These are phyloP conservation scores for Drosophila triauraria DNA, from an alignment of 1,140 invertebrate genomes.

Conservation along the genomic window DNA sequence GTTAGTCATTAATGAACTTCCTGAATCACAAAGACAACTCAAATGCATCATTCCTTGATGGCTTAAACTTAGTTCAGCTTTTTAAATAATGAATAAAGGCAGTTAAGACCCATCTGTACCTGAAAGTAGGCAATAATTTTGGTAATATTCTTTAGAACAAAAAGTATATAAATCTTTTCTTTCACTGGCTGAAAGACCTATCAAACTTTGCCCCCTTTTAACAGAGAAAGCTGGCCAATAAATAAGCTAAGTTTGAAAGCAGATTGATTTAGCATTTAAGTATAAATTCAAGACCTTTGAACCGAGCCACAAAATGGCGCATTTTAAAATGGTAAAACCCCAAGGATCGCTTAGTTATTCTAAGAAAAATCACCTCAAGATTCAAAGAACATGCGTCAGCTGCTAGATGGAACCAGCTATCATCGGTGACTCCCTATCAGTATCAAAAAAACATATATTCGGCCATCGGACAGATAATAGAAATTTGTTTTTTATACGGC, in stretches of 20 bases:
- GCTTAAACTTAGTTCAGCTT: no score
- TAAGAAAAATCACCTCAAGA: conserved; percentile 1
- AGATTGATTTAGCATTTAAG: not conserved
- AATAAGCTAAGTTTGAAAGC: not conserved
- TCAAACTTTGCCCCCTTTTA: conserved; percentile 10
- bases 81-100: not conserved
- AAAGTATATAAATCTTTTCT: not conserved
- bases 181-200: not conserved
- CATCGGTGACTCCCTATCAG: conserved; percentile 19
- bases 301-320: not conserved
- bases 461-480: conserved; percentile 2
- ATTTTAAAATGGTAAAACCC: conserved; percentile 5
- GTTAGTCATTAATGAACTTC: conserved; percentile 35
- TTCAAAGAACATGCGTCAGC: conserved; percentile 32
- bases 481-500: conserved; percentile 56
- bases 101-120: conserved; percentile 9
- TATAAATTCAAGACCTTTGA: not conserved
- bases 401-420: conserved; percentile 18
- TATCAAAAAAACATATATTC: conserved; percentile 12
- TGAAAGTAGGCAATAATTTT: conserved; percentile 40
- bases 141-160: not conserved
- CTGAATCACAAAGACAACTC: conserved; percentile 35
- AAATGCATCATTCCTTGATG: not conserved
- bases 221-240: conserved; percentile 9
- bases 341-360: not conserved